These are phyloP conservation scores for Marronus borbonicus DNA, from an alignment of 2,888 invertebrate species.

Conservation along the genomic window DNA sequence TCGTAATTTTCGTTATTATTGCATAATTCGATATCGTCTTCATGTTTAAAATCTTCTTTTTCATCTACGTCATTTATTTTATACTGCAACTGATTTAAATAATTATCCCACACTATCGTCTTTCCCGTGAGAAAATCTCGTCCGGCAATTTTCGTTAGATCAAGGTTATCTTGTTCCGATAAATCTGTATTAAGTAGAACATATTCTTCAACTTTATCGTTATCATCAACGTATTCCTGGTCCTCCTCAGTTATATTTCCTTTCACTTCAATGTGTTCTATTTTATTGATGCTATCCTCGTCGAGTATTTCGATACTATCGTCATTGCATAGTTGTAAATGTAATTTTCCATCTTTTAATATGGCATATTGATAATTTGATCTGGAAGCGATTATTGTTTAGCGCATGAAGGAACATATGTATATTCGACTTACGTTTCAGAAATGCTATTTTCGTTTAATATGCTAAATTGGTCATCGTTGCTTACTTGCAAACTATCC, in stretches of 20 bases:
- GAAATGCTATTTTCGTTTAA: slow-evolving; percentile 36
- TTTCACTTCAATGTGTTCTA: slow-evolving; percentile 16
- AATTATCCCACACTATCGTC: slow-evolving; percentile 43
- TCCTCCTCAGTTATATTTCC: not conserved
- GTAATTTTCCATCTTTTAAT: slow-evolving; percentile 58
- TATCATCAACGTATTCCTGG: slow-evolving; percentile 5
- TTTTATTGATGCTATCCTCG: slow-evolving; percentile 2
- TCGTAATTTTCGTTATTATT: not conserved
- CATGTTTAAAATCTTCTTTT: not conserved
- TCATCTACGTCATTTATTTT: slow-evolving; percentile 11
- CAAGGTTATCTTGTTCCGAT: not conserved
- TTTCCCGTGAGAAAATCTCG: slow-evolving; percentile 36
- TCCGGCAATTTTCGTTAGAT: slow-evolving; percentile 36
- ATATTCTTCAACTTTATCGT: slow-evolving; percentile 28
- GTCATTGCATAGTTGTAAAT: slow-evolving; percentile 53
- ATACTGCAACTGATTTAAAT: slow-evolving; percentile 37
- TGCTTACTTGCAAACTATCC: slow-evolving; percentile 7
- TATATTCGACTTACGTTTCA: slow-evolving; percentile 24
- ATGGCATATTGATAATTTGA: slow-evolving; percentile 56
- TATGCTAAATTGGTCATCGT: slow-evolving; percentile 41
- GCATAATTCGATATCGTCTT: too few relatives aligned
- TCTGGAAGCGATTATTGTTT: slow-evolving; percentile 31
- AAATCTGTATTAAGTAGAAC: slow-evolving; percentile 14
- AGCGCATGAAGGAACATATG: not conserved
- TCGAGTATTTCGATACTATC: slow-evolving; percentile 47